phyloP scores from a whole-genome alignment of 2,113 vertebrate species.

The Blennius ocellaris region DNA sequence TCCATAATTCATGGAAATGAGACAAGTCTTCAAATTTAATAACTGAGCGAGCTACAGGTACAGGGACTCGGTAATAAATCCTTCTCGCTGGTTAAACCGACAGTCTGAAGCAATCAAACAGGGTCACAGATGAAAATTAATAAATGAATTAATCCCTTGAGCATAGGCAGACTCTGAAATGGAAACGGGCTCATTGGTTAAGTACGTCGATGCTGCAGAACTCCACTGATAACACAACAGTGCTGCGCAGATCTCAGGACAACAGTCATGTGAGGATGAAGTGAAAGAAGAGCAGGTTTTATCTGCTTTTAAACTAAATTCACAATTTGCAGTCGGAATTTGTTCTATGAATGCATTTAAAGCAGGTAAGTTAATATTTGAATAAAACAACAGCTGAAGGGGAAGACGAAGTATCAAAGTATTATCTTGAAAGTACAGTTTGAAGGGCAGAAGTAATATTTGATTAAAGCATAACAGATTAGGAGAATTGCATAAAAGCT shows the following conservation, averaged over 20 bases:
- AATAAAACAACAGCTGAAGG: too few relatives aligned
- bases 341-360: too few relatives aligned
- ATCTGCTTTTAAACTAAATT: too few relatives aligned
- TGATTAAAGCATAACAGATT: too few relatives aligned
- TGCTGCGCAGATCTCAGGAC: conserved; percentile 20
- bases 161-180: conserved; percentile 54
- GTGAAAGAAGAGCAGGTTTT: too few relatives aligned
- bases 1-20: conserved; percentile 74
- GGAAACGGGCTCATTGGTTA: conserved; percentile 43
- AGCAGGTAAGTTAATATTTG: too few relatives aligned
- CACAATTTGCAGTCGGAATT: too few relatives aligned
- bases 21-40: conserved; percentile 63
- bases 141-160: conserved; percentile 51
- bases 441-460: too few relatives aligned
- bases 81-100: conserved; percentile 44
- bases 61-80: conserved; percentile 39
- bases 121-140: conserved; percentile 53
- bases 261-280: too few relatives aligned
- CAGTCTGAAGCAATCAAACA: conserved; percentile 49
- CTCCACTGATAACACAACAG: conserved; percentile 27
- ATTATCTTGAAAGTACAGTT: too few relatives aligned
- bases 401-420: too few relatives aligned
- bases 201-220: conserved; percentile 17
- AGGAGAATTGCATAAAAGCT: too few relatives aligned
- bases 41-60: conserved; percentile 57